phyloP scores from a whole-genome alignment of 2,113 vertebrate species.

The Chauna torquata region DNA sequence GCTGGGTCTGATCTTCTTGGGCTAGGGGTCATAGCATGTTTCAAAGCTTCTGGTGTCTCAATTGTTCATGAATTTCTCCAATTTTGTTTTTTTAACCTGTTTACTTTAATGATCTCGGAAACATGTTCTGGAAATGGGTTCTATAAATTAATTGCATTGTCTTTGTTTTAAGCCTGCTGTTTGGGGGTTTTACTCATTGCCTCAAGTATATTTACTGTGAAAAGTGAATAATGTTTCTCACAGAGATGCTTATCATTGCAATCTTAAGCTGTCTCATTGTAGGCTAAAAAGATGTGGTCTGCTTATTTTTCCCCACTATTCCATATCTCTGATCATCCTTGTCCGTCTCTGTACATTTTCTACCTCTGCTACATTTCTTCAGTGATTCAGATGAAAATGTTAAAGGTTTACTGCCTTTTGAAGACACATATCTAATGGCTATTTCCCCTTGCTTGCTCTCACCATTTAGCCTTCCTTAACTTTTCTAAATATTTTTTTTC shows the following conservation, averaged over 20 bases:
- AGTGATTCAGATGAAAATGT: neutral
- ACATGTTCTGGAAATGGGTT: neutral
- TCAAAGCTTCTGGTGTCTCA: neutral
- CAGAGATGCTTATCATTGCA: neutral
- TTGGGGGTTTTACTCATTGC: neutral
- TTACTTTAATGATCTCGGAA: neutral
- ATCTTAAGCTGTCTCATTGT: neutral
- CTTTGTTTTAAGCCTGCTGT: slow-evolving; percentile 25
- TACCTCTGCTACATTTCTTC: neutral
- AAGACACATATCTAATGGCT: neutral
- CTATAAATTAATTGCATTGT: neutral
- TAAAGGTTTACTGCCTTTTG: neutral
- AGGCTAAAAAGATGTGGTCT: neutral
- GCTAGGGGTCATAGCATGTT: neutral
- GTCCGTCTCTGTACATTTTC: neutral
- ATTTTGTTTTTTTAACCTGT: neutral
- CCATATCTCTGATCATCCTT: neutral
- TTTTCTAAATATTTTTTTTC: slow-evolving; percentile 25
- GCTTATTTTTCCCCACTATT: neutral
- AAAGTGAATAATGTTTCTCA: neutral
- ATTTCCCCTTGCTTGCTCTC: neutral
- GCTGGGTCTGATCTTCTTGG: neutral
- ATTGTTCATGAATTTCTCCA: neutral
- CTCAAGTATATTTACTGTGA: neutral
- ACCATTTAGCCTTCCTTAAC: slow-evolving; percentile 26